phyloP scores from a whole-genome alignment of 2,113 vertebrate genomes.

The Campylomormyrus numenius region DNA sequence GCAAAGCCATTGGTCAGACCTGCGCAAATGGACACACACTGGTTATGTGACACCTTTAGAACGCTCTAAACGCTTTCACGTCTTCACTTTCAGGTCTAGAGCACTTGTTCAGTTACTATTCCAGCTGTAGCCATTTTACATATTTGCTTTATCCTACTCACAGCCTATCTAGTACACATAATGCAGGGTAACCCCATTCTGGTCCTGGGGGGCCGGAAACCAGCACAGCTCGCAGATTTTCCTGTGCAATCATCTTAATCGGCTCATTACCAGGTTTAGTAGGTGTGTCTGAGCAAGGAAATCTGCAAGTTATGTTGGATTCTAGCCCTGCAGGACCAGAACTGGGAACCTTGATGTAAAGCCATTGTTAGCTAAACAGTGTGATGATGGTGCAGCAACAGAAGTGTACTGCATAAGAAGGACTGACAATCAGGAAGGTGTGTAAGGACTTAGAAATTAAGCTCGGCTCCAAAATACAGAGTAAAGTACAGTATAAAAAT shows the following conservation, averaged over 20 bases:
- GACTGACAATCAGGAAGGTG: background rate
- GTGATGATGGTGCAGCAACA: background rate
- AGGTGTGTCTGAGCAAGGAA: background rate
- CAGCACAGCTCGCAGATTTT: background rate
- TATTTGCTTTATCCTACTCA: background rate
- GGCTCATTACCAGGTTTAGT: background rate
- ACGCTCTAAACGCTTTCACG: background rate
- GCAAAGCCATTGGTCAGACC: conserved; percentile 81
- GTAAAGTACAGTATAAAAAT: background rate
- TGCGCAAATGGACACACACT: conserved; percentile 49
- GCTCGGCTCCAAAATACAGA: background rate
- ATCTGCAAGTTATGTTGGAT: background rate
- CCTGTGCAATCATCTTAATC: background rate
- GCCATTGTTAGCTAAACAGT: background rate
- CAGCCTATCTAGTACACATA: background rate
- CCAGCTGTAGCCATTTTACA: background rate
- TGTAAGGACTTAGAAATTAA: background rate
- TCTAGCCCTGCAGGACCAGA: background rate
- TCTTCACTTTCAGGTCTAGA: background rate
- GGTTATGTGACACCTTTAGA: background rate
- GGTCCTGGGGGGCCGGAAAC: background rate
- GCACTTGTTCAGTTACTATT: background rate
- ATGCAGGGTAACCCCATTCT: background rate
- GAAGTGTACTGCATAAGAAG: background rate
- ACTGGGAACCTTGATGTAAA: background rate